Evolutionary conservation across 53 echinoderm and acorn worm genomes (phyloP), one percentile per base, ranked within the genome.

Genomic region (Henricia sp.): DNA sequence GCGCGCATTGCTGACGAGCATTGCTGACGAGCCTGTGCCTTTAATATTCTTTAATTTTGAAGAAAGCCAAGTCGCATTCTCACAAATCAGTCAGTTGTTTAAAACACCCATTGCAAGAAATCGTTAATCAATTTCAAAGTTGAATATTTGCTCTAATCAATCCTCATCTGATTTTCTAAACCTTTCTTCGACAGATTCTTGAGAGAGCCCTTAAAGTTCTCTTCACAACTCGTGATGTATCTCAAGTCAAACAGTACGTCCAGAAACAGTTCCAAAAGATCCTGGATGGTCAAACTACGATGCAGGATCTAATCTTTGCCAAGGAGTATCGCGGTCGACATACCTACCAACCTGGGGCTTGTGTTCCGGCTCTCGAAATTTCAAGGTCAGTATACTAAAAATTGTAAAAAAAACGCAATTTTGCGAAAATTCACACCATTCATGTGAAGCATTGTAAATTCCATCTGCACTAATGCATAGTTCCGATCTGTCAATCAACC

Each of bases 221-320:
- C 30, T 97, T 97, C 29, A 92, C 90, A 62, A 97, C 97, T 41
- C 87, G 89, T 32, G 92, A 97, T 39, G 72, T 97, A 77, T 94
- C 97, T 6, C 92, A 94, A 80, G 94, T 97, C 68, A 97, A 97
- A 58, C 82, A 90, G 42, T 97, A 94, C 19, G 97, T 92, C 10
- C 94, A 97, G 88, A 85, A 90, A 38, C 97, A 97, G 40, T 97
- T 94, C 77, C 86, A 91, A 67, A 97, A 96, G 77, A 82, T 97
- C 56, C 86, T 88, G 11, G 92, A 94, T 16, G 97, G 97, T 41
- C 88, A 89, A 27, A 74, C 90, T 36, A 92, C 88, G 43, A 85
- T 94, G 51, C 97, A 97, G 71, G 94, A 94, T 36, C 88, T 97
- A 36, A 85, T 94, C 30, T 97, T 97, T 90, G 97, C 97, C 70